Evolutionary conservation across 2,113 vertebrate genomes (phyloP), one percentile per base, ranked within the genome.

Genomic region (Callipepla californica): DNA sequence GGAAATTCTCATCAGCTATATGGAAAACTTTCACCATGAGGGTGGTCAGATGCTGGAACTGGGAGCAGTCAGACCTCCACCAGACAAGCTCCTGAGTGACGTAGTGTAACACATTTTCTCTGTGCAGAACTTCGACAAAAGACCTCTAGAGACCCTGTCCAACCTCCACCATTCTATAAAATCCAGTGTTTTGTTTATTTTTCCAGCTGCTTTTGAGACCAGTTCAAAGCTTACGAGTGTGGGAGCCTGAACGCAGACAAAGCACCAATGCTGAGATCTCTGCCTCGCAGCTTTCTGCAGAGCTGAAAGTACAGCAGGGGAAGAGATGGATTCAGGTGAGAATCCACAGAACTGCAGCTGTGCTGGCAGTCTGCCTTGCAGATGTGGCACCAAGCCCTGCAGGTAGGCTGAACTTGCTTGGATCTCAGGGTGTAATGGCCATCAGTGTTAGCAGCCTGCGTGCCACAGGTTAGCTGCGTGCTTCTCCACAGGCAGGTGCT

Each of bases 1-100:
- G 89, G 94, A 95, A 93, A 62, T 61, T 85, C 70, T 89, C 62
- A 69, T 84, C 76, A 89, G 44, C 62, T 73, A 2, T 25, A 1
- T 66, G 91, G 93, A 95, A 95, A 93, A 85, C 44, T 20, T 80
- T 91, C 15, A 59, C 84, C 22, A 5, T 8, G 73, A 65, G 84
- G 23, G 48, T 92, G 78, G 53, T 65, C 69, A 57, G 38, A 65
- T 13, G 22, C 22, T 72, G 66, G 28, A 65, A 61, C 42, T 40
- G 45, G 65, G 69, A 74, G 51, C 40, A 20, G 19, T 51, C 48
- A 78, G 3, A 68, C 25, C 55, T 83, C 75, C 51, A 20, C 25
- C 22, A 53, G 36, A 36, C 32, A 63, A 68, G 42, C 51, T 87
- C 53, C 61, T 44, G 57, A 28, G 7, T 22, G 69, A 63, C 42